Evolutionary conservation across 2,888 invertebrate genomes (phyloP).

Genomic region (Vanessa cardui): DNA sequence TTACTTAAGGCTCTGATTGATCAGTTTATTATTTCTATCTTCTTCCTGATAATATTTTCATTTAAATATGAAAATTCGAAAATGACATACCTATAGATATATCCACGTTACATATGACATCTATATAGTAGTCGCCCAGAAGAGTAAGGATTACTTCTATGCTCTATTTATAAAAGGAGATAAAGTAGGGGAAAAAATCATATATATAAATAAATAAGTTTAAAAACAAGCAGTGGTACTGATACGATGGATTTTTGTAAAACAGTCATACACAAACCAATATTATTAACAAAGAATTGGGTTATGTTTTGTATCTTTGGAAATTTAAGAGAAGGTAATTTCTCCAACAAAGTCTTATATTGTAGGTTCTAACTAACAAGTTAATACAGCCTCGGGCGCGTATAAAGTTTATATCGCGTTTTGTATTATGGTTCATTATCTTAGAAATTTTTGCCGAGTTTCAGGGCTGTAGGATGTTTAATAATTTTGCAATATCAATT

Average conservation of each 20-base stretch:
- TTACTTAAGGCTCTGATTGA: no score
- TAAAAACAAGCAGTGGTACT: no score
- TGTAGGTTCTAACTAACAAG: constrained; percentile 62
- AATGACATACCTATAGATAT: no score
- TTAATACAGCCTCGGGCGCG: constrained; percentile 73
- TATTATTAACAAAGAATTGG: neutral
- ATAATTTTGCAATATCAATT: neutral
- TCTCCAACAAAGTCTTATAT: constrained; percentile 22
- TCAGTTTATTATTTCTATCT: no score
- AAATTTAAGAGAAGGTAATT: constrained; percentile 18
- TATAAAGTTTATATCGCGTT: constrained; percentile 77
- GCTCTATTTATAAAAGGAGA: no score
- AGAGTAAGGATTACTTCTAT: no score
- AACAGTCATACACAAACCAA: neutral
- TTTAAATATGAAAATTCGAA: no score
- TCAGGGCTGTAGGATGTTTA: constrained; percentile 51
- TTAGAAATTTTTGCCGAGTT: constrained; percentile 77
- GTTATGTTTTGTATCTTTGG: neutral
- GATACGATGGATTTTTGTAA: neutral
- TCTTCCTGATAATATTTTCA: no score
- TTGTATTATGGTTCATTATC: constrained; percentile 79
- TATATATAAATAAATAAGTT: no score
- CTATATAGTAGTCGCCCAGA: no score
- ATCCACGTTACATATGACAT: no score
- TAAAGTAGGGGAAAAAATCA: no score